Conservation (phyloP, 2,888 invertebrate species). For the Volucella bombylans region DNA sequence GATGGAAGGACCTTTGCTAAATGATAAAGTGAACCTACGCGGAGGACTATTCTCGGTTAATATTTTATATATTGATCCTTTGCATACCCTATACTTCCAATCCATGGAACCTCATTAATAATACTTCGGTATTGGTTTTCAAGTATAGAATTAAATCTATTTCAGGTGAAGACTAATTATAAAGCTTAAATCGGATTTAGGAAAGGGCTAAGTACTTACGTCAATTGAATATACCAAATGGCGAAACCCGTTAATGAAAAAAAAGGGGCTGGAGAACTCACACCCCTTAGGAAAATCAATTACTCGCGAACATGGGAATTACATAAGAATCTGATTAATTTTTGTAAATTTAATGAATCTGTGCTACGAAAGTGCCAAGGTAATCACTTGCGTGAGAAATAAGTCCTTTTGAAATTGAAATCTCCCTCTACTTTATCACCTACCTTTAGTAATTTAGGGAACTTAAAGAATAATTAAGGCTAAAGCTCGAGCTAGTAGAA, state of each 20-base stretch:
- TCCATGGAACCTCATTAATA: conserved; percentile 22
- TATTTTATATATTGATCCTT: conserved; percentile 22
- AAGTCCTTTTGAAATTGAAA: neutral
- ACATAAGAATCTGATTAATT: conserved; percentile 24
- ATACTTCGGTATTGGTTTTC: neutral
- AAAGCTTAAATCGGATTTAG: neutral
- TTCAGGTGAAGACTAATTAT: conserved; percentile 19
- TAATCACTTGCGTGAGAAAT: neutral
- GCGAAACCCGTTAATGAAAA: neutral
- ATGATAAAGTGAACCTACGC: neutral
- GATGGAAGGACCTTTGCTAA: neutral
- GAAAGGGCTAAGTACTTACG: neutral
- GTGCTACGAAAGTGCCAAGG: neutral
- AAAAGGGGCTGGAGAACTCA: neutral
- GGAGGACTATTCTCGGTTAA: neutral
- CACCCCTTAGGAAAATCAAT: neutral
- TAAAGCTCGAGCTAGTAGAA: too few relatives aligned
- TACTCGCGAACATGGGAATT: conserved; percentile 5
- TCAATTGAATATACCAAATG: neutral
- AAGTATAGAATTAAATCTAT: neutral
- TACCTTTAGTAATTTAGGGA: too few relatives aligned
- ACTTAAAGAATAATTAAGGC: too few relatives aligned
- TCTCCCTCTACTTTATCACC: too few relatives aligned
- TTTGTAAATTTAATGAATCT: conserved; percentile 7
- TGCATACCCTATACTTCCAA: neutral